A percentile compares a stretch with the other conserved stretches of the same genome.
Evolutionary conservation across 2,797 vertebrate genomes (phyloP).

Genomic region (Falco berigora): DNA sequence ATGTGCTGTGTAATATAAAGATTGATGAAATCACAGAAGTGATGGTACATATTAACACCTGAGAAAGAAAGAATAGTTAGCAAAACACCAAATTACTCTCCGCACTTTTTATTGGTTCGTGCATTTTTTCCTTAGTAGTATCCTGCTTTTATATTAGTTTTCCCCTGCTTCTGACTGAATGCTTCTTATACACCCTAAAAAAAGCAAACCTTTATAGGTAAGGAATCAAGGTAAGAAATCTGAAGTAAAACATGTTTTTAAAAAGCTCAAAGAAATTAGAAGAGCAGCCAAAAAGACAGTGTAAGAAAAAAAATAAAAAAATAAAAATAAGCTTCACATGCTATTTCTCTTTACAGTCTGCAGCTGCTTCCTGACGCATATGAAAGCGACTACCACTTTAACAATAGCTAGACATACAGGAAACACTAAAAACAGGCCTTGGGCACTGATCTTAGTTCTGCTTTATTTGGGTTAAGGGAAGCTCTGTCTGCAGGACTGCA

Average conservation of each 20-base stretch:
- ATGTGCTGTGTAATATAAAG: conserved; percentile 95
- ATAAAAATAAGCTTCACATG: neutral
- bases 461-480: neutral
- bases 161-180: neutral
- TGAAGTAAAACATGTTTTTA: neutral
- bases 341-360: neutral
- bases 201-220: neutral
- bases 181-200: neutral
- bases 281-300: neutral
- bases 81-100: neutral
- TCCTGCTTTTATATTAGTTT: neutral
- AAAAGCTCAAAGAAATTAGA: neutral
- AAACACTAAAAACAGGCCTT: neutral
- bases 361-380: neutral
- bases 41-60: conserved; percentile 99
- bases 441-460: neutral
- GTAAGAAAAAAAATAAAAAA: neutral
- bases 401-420: neutral
- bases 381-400: neutral
- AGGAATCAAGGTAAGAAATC: neutral
- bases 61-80: neutral
- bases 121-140: neutral
- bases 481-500: neutral
- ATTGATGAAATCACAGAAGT: conserved; percentile 98
- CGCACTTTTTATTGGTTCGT: neutral